Evolutionary conservation across 2,797 vertebrate genomes (phyloP), one percentile per base, ranked within the genome.

Genomic region (Lates japonicus): DNA sequence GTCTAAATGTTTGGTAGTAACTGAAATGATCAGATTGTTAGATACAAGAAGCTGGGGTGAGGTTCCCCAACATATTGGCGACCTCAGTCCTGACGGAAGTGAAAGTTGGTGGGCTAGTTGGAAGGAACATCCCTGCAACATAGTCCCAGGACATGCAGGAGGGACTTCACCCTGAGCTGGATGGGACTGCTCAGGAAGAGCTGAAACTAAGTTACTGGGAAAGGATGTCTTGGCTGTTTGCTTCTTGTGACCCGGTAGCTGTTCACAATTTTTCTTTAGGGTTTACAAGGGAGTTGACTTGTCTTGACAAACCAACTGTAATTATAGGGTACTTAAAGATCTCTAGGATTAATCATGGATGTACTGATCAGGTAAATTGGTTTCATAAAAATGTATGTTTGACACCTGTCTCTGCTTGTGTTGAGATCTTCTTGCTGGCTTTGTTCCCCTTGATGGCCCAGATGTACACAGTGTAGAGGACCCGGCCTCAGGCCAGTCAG

Each of bases 401-500:
- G 41, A 81, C 29, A 97, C 96, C 95, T 95, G 96, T 97, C 68
- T 90, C 80, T 19, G 94, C 93, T 84, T 82, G 88, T 8, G 95
- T 93, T 17, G 91, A 62, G 0, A 80, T 91, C 83, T 91, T 96
- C 91, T 79, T 92, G 94, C 96, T 97, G 86, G 83, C 84, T 73
- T 82, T 94, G 76, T 63, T 74, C 46, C 95, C 95, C 70, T 94
- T 97, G 79, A 95, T 75, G 65, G 96, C 96, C 96, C 95, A 96
- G 80, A 97, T 64, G 10, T 91, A 81, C 67, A 97, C 90, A 0
- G 88, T 81, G 42, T 97, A 96, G 81, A 95, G 70, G 61, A 84
- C 72, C 4, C 95, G 96, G 95, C 85, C 73, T 95, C 81, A 97
- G 86, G 55, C 87, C 94, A 5, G 71, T 94, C 80, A 97, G 89